Conservation (phyloP, 1,140 invertebrate genomes). For the Trachelipus rathkii region DNA sequence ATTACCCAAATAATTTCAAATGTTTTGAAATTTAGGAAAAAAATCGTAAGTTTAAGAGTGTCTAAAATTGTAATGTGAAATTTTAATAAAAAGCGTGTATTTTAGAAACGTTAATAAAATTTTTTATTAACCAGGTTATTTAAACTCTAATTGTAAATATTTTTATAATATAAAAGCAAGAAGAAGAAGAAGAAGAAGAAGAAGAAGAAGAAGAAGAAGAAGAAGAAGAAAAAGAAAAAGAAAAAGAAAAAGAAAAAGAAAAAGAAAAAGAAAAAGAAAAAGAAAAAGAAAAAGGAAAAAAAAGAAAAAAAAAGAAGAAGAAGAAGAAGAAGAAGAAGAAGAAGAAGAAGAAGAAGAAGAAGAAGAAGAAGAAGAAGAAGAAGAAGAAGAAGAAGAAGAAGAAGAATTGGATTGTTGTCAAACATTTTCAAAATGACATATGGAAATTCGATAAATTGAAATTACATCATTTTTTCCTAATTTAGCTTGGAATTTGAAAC, state of each 20-base stretch:
- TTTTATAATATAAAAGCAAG: neutral
- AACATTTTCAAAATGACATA: too few relatives aligned
- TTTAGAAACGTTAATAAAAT: slow-evolving; percentile 4
- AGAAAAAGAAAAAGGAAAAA: slow-evolving; percentile 10
- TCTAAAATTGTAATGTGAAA: neutral
- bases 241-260: slow-evolving; percentile 10
- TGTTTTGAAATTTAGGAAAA: too few relatives aligned
- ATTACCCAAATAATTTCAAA: too few relatives aligned
- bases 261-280: slow-evolving; percentile 10
- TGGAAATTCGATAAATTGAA: too few relatives aligned
- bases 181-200: slow-evolving; percentile 1
- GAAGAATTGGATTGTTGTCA: too few relatives aligned
- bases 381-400: slow-evolving; percentile 9
- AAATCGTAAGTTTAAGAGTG: too few relatives aligned
- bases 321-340: slow-evolving; percentile 9
- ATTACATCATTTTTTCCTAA: too few relatives aligned
- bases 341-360: slow-evolving; percentile 9
- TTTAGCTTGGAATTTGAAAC: too few relatives aligned
- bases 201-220: neutral
- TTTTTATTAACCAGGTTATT: neutral
- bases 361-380: slow-evolving; percentile 5
- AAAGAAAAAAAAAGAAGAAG: slow-evolving; percentile 10
- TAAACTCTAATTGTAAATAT: neutral
- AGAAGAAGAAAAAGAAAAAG: slow-evolving; percentile 10
- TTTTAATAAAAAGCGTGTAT: neutral